phyloP scores from a whole-genome alignment of 2,113 vertebrate genomes.

The Cromileptes altivelis region DNA sequence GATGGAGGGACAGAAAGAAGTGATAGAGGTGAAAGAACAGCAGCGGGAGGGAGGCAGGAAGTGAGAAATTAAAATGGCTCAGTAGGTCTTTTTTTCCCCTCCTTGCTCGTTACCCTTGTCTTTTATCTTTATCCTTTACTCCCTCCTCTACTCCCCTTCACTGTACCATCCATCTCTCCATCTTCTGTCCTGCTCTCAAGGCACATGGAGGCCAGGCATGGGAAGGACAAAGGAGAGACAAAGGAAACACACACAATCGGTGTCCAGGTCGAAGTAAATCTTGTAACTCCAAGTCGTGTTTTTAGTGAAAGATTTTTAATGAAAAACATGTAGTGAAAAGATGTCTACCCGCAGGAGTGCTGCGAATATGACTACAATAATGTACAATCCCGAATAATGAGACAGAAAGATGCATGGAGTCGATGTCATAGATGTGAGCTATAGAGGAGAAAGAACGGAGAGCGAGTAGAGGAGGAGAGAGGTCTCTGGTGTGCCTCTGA shows the following conservation, averaged over 20 bases:
- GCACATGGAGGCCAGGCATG: background rate
- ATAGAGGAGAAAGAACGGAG: slow-evolving; percentile 1
- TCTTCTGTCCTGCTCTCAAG: slow-evolving; percentile 19
- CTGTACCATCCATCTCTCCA: background rate
- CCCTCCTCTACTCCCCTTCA: background rate
- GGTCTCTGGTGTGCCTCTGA: slow-evolving; percentile 53
- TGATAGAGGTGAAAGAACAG: slow-evolving; percentile 19
- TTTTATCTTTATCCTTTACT: background rate
- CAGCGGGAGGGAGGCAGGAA: slow-evolving; percentile 6
- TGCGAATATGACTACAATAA: background rate
- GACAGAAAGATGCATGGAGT: slow-evolving; percentile 10
- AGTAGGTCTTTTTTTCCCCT: slow-evolving; percentile 7
- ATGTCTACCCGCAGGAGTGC: background rate
- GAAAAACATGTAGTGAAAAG: background rate
- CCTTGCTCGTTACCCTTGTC: slow-evolving; percentile 11
- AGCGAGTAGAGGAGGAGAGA: background rate
- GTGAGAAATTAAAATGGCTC: slow-evolving; percentile 38
- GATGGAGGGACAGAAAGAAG: slow-evolving; percentile 1
- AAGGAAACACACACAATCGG: background rate
- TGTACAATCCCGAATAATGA: background rate
- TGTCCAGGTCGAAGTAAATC: background rate
- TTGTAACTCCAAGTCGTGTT: background rate
- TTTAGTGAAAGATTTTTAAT: slow-evolving; percentile 1
- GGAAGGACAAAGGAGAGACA: background rate
- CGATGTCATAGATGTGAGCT: slow-evolving; percentile 21